Percentiles rank a stretch among this genome's conserved stretches.
phyloP scores from a whole-genome alignment of 2,888 invertebrate species.

The Lingula anatina region DNA sequence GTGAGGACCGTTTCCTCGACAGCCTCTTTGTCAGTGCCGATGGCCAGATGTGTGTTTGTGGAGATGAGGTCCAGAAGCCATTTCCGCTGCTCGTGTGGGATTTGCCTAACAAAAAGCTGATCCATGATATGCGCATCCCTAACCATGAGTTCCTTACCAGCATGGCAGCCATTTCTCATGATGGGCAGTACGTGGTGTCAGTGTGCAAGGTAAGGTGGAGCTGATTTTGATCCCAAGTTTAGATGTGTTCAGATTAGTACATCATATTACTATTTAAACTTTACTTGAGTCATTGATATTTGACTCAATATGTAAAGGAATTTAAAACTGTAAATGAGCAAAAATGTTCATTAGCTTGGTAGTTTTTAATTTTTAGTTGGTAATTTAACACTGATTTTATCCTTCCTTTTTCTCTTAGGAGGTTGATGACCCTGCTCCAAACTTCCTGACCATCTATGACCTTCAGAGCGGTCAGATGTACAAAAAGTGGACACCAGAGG shows the following conservation, averaged over 20 bases:
- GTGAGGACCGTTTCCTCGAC: slow-evolving; percentile 84
- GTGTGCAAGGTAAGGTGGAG: slow-evolving; percentile 57
- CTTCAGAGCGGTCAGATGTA: slow-evolving; percentile 83
- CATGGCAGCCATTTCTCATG: slow-evolving; percentile 77
- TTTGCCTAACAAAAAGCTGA: slow-evolving; percentile 72
- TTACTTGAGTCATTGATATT: slow-evolving; percentile 40
- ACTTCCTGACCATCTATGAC: slow-evolving; percentile 87
- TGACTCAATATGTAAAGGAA: too few species aligned
- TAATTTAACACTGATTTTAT: too few species aligned
- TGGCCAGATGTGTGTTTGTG: slow-evolving; percentile 81
- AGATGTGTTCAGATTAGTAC: too few species aligned
- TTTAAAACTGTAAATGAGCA: too few species aligned
- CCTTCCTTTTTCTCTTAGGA: too few species aligned
- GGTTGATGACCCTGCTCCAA: slow-evolving; percentile 53
- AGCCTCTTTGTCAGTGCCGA: slow-evolving; percentile 82
- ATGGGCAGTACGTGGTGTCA: slow-evolving; percentile 64
- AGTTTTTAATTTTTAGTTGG: too few species aligned
- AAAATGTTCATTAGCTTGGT: too few species aligned
- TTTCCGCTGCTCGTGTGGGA: slow-evolving; percentile 88
- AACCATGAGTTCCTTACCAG: slow-evolving; percentile 84
- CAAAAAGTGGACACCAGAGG: slow-evolving; percentile 86
- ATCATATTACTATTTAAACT: too few species aligned
- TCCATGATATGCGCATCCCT: slow-evolving; percentile 81
- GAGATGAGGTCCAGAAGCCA: slow-evolving; percentile 88
- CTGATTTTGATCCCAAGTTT: too few species aligned